Conservation (phyloP, 2,113 vertebrate species). For the Leptobrachium ailaonicum region DNA sequence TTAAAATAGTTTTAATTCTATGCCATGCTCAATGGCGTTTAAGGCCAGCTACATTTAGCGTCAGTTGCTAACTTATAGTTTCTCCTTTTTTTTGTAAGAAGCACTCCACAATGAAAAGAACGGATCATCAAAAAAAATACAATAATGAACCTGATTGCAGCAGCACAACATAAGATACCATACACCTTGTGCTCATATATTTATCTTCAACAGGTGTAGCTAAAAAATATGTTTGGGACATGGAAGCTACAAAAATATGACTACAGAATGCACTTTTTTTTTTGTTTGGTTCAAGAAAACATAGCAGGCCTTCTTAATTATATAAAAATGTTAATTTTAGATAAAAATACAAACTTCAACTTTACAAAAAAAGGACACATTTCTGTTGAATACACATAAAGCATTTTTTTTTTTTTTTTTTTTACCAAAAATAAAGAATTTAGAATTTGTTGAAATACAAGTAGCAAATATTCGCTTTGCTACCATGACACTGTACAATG, state of each 20-base stretch:
- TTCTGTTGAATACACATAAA: conserved; percentile 85
- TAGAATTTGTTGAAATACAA: conserved; percentile 74
- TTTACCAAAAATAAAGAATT: conserved; percentile 96
- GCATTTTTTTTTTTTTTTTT: conserved; percentile 66
- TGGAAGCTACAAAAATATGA: conserved; percentile 63
- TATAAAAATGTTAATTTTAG: conserved; percentile 78
- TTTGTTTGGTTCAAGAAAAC: conserved; percentile 65
- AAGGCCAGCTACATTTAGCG: background rate
- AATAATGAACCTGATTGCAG: background rate
- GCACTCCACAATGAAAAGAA: background rate
- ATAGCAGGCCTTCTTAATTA: conserved; percentile 72
- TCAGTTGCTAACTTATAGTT: background rate
- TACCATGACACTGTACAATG: conserved; percentile 71
- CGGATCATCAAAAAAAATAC: background rate
- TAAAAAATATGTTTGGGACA: conserved; percentile 61
- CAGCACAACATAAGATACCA: conserved; percentile 50
- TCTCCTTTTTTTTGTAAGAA: too few species aligned
- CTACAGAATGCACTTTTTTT: conserved; percentile 55
- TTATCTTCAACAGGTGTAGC: conserved; percentile 49
- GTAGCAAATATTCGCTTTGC: conserved; percentile 70
- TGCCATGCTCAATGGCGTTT: conserved; percentile 10
- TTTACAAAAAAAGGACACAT: conserved; percentile 79
- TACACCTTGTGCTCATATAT: conserved; percentile 35
- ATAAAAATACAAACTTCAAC: conserved; percentile 85
- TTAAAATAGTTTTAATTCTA: conserved; percentile 1